Conservation (phyloP, 1,140 invertebrate species). For the Apolygus lucorum region DNA sequence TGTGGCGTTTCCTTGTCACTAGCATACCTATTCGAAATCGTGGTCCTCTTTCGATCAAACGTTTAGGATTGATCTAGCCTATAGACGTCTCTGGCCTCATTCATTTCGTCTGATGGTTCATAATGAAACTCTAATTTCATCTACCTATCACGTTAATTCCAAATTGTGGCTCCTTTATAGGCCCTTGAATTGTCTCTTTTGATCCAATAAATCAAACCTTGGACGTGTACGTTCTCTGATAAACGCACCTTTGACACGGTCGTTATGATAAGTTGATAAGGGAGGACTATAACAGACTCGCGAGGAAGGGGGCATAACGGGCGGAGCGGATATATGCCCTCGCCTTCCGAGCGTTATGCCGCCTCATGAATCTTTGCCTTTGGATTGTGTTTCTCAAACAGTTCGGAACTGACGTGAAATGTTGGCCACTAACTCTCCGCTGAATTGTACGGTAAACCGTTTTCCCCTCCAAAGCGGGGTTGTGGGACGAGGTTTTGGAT, state of each 20-base stretch:
- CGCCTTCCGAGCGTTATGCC: neutral
- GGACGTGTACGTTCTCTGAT: no score
- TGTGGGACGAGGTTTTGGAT: neutral
- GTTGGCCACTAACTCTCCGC: constrained; percentile 9
- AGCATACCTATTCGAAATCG: no score
- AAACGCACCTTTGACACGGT: neutral
- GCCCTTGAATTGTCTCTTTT: no score
- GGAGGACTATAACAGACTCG: neutral
- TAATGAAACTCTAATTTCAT: no score
- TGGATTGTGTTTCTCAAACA: constrained; percentile 15
- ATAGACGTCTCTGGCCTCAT: no score
- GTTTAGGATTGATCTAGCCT: no score
- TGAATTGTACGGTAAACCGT: constrained; percentile 7
- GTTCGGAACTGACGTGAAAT: constrained; percentile 16
- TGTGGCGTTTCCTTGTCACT: no score
- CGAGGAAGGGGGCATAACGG: neutral
- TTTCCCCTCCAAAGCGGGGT: neutral
- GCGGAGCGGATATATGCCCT: neutral
- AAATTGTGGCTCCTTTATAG: no score
- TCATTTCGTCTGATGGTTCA: no score
- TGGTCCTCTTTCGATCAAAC: no score
- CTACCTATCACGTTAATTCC: no score
- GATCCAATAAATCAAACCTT: no score
- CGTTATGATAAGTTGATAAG: neutral
- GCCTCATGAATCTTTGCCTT: constrained; percentile 7